phyloP scores from a whole-genome alignment of 1,140 invertebrate species.

The Ceratoteleas bidentatus region DNA sequence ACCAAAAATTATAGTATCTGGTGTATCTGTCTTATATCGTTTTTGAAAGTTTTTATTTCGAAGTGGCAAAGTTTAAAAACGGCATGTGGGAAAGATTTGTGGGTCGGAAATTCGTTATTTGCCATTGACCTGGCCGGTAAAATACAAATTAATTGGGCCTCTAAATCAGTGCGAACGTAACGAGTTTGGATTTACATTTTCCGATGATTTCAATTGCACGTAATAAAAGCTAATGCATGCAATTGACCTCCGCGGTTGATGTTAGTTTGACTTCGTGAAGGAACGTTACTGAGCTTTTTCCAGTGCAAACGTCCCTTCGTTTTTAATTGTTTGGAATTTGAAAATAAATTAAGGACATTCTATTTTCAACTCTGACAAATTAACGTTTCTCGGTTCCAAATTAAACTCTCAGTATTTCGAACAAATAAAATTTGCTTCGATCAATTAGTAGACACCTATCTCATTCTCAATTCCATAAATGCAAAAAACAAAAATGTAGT shows the following conservation, averaged over 20 bases:
- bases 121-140: background rate
- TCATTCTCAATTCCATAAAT: too few relatives aligned
- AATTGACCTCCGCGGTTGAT: conserved; percentile 47
- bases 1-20: too few relatives aligned
- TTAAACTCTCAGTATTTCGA: too few relatives aligned
- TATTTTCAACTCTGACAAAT: too few relatives aligned
- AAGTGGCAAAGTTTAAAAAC: too few relatives aligned
- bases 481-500: background rate
- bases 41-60: too few relatives aligned
- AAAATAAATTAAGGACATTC: too few relatives aligned
- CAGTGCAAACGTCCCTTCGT: conserved; percentile 24
- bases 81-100: too few relatives aligned
- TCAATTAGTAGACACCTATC: too few relatives aligned
- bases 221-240: conserved; percentile 55
- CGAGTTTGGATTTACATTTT: conserved; percentile 34
- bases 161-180: conserved; percentile 15
- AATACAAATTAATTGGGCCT: conserved; percentile 9
- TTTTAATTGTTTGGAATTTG: background rate
- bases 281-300: conserved; percentile 23
- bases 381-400: too few relatives aligned
- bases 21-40: too few relatives aligned
- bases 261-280: conserved; percentile 49
- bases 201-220: conserved; percentile 52
- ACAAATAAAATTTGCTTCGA: too few relatives aligned
- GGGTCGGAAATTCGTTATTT: background rate